Evolutionary conservation across 1,140 invertebrate genomes (phyloP), one percentile per base, ranked within the genome.

Genomic region (Coboldia fuscipes): DNA sequence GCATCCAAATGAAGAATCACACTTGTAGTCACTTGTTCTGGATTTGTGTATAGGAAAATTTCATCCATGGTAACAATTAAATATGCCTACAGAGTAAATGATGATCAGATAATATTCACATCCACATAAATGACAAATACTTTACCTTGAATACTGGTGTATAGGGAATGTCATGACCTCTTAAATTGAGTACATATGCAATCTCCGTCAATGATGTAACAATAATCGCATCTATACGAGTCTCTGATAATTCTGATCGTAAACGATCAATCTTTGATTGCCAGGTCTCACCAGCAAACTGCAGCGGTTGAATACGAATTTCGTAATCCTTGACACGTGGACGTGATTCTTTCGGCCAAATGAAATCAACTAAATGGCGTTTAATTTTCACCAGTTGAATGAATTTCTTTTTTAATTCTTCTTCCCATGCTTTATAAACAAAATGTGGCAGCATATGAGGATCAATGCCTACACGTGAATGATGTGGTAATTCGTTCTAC

Each of bases 171-270:
- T 97, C 93, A 33, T 70, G 65, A 4, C 89, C 90, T 6, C 94
- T 66, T n/a, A 98, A 70, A 52, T 97, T 98, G 13, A 97, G 65
- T 4, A 97, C 54, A 82, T 90, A 94, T 2, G 88, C 84, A 13
- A 92, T 78, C 56, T 94, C 88, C 45, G 93, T 88, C 22, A 96
- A 52, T 2, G 84, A 76, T 0, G 86, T 89, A 2, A 94, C 62
- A 7, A 94, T 63, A 51, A 92, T 67, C 0, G 79, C 74, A 44
- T 84, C 75, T 3, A 70, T 77, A 4, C 63, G 65, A 19, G 66
- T 50, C 1, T 66, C 51, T 17, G 63, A 59, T 45, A 93, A 61
- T 40, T 75, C 65, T 19, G 61, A 50, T 6, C 83, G 57, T 2
- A 86, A 58, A 22, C 68, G 60, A 12, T 54, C 48, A 1, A 90